A percentile compares a stretch with the other conserved stretches of the same genome.
phyloP scores from a whole-genome alignment of 2,888 invertebrate species.

The Alloscopus bannaensis region DNA sequence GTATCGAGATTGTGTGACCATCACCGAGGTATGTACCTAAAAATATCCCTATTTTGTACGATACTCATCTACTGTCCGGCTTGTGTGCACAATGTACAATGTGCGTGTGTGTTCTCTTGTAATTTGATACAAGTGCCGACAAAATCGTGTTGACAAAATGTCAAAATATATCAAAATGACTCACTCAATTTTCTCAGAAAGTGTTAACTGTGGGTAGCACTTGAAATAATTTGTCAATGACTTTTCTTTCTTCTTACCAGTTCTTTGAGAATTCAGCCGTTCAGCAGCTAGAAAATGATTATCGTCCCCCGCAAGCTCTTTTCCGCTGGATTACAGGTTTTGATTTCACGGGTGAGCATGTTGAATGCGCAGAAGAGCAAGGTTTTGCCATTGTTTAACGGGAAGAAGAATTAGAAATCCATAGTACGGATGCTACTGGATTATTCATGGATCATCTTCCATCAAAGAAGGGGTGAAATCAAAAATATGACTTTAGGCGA shows the following conservation, averaged over 20 bases:
- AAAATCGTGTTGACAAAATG: not conserved
- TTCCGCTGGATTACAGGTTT: slow-evolving; percentile 86
- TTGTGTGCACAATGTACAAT: not conserved
- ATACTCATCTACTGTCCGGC: too few relatives aligned
- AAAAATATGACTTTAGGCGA: too few relatives aligned
- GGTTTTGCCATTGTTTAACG: slow-evolving; percentile 47
- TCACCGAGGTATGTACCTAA: slow-evolving; percentile 74
- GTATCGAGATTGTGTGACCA: slow-evolving; percentile 78
- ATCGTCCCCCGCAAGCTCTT: slow-evolving; percentile 83
- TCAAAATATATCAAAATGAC: too few relatives aligned
- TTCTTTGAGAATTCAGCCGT: slow-evolving; percentile 85
- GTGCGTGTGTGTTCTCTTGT: too few relatives aligned
- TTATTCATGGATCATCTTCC: too few relatives aligned
- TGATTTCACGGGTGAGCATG: slow-evolving; percentile 74
- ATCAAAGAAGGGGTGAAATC: too few relatives aligned
- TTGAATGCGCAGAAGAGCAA: not conserved
- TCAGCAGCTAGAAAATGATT: slow-evolving; percentile 80
- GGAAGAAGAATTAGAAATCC: not conserved
- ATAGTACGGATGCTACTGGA: not conserved
- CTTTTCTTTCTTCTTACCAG: slow-evolving; percentile 76
- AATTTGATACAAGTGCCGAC: not conserved
- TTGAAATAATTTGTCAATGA: too few relatives aligned
- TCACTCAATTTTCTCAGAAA: too few relatives aligned
- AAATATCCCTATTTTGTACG: too few relatives aligned
- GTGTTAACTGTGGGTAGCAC: too few relatives aligned